phyloP scores from a whole-genome alignment of 2,888 invertebrate species.

The Dicycla oo region DNA sequence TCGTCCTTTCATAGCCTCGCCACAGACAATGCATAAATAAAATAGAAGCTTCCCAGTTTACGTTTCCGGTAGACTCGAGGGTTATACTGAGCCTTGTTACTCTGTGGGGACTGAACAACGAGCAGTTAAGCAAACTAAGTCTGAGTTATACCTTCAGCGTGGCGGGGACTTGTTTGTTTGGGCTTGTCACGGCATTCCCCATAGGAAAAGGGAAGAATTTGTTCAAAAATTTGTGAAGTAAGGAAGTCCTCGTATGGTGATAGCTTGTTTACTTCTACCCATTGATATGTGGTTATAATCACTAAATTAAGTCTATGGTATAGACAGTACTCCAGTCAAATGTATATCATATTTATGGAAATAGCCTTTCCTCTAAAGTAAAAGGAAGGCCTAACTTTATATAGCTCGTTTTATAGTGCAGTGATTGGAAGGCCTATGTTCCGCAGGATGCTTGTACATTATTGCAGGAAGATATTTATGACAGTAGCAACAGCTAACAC shows the following conservation, averaged over 20 bases:
- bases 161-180: conserved; percentile 19
- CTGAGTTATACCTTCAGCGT: conserved; percentile 16
- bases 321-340: no score
- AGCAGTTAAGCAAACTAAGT: conserved; percentile 10
- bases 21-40: conserved; percentile 17
- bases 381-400: no score
- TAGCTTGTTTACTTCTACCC: background rate
- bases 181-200: background rate
- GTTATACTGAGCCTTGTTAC: conserved; percentile 8
- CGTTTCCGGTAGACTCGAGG: background rate
- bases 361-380: no score
- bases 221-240: background rate
- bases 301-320: no score
- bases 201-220: background rate
- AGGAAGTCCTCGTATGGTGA: background rate
- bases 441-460: no score
- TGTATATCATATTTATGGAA: no score
- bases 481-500: no score
- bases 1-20: no score
- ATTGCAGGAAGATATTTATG: no score
- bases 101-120: background rate
- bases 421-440: no score
- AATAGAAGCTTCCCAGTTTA: conserved; percentile 12
- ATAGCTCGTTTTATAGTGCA: no score
- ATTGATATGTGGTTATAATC: no score